Evolutionary conservation across 37 sponge, comb jelly and placozoan species (phyloP), one percentile per base, ranked within the genome.

Genomic region (Spongilla lacustris): DNA sequence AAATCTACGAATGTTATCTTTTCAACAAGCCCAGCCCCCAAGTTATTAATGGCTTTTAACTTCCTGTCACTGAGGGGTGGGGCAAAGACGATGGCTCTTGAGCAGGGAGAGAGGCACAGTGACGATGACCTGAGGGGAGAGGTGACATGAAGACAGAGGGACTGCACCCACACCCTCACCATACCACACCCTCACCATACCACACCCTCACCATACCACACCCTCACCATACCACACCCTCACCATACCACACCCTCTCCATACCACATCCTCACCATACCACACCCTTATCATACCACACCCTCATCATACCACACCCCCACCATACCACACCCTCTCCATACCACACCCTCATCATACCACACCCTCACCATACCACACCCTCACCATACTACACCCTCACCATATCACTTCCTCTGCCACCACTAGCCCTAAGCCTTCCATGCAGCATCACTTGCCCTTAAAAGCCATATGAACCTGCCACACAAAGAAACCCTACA

Each of bases 21-120:
- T 50, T 96, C 96, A 58, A 96, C 93, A 25, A 91, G 71, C 34
- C 96, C 96, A 11, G 91, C 92, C 35, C 96, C 96, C n/a, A 96
- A 49, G n/a, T 75, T 69, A 12, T 89, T 29, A 2, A 96, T 91
- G 69, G 94, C 92, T 69, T 74, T 75, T 36, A 41, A 49, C 79
- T 96, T 96, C 86, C 84, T 90, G 36, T 89, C 89, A 37, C 84
- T 77, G 24, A 96, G 85, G 11, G 85, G 76, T 32, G 96, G 96
- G 19, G 66, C 74, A 81, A 96, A 96, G 67, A 35, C 24, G 0
- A 96, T 85, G 36, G 33, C 72, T 28, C 79, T 93, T 93, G 2
- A 96, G 86, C 8, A 96, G 73, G 0, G 96, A 79, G 37, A 96
- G 81, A 33, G 96, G 96, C n/a, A 91, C 88, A 19, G 92, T 91